Conservation (phyloP, 2,113 vertebrate species). For the Heteronetta atricapilla region DNA sequence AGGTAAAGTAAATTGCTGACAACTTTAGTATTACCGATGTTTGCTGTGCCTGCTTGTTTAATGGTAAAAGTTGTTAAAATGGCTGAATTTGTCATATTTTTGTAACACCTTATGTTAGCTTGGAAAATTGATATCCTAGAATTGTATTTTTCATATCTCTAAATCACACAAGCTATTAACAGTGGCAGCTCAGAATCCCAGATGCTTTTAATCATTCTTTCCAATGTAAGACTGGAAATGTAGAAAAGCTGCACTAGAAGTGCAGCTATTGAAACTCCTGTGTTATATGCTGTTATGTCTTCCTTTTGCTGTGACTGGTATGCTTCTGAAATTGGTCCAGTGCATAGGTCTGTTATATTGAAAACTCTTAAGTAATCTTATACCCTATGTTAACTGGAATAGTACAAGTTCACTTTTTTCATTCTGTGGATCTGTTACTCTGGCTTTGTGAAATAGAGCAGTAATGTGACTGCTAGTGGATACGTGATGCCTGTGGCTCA, state of each 20-base stretch:
- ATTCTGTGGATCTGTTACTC: background rate
- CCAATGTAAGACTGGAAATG: background rate
- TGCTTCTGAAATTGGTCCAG: background rate
- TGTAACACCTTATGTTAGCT: background rate
- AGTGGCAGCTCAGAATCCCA: background rate
- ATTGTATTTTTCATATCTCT: background rate
- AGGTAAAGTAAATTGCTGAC: background rate
- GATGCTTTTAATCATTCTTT: background rate
- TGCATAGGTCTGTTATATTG: background rate
- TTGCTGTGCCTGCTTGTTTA: conserved; percentile 8
- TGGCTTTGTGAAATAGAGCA: background rate
- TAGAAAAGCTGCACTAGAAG: background rate
- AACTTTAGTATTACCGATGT: background rate
- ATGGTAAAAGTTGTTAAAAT: background rate
- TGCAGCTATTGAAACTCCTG: background rate
- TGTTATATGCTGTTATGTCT: background rate
- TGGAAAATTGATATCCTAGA: background rate
- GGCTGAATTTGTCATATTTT: background rate
- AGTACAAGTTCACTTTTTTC: background rate
- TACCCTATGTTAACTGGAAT: background rate
- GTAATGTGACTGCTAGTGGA: background rate
- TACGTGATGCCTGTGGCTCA: background rate
- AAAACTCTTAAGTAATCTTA: background rate
- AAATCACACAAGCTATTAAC: background rate
- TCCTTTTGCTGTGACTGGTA: background rate